phyloP scores from a whole-genome alignment of 2,888 invertebrate species.

The Andrena hattorfiana region DNA sequence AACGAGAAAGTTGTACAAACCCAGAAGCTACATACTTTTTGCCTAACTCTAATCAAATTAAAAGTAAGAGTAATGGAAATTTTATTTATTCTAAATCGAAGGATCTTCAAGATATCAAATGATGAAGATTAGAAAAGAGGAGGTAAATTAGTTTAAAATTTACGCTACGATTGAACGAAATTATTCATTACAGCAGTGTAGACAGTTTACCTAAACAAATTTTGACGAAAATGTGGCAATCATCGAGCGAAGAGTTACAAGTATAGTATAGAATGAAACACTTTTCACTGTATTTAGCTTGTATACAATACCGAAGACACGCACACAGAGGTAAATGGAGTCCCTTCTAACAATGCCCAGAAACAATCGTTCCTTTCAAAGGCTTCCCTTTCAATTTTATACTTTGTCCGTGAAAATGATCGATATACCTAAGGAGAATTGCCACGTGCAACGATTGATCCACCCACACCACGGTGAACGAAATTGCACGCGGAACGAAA shows the following conservation, averaged over 20 bases:
- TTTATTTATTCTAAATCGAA: no score
- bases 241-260: no score
- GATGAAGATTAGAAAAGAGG: no score
- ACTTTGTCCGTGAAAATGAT: background rate
- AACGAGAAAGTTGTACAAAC: background rate
- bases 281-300: background rate
- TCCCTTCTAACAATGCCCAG: background rate
- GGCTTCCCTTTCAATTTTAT: conserved; percentile 1
- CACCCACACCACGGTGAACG: background rate
- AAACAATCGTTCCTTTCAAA: background rate
- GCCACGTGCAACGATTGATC: background rate
- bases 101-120: no score
- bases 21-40: background rate
- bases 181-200: no score
- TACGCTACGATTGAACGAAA: no score
- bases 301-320: background rate
- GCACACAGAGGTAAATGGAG: background rate
- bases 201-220: no score
- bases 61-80: no score
- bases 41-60: no score
- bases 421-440: background rate
- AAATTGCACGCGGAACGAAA: background rate
- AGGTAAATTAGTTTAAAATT: no score
- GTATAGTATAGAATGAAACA: background rate
- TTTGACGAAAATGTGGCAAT: no score